phyloP scores from a whole-genome alignment of 2,888 invertebrate genomes.

The Dorcus parallelipipedus region DNA sequence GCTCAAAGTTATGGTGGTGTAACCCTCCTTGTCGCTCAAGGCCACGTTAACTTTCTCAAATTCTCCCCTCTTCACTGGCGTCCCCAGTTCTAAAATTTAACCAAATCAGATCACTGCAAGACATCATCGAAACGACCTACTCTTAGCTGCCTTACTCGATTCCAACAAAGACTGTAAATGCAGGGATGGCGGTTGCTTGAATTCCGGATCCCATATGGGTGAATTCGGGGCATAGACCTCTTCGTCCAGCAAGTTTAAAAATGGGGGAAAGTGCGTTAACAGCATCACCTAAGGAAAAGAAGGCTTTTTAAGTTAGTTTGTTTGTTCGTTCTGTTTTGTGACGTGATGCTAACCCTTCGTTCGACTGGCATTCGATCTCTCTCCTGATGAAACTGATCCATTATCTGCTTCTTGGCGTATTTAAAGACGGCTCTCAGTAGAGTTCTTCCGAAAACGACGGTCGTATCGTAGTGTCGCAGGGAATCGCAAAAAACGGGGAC shows the following conservation, averaged over 20 bases:
- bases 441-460: conserved; percentile 86
- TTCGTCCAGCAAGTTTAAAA: conserved; percentile 81
- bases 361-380: conserved; percentile 87
- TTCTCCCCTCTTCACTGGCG: conserved; percentile 53
- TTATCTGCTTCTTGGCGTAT: conserved; percentile 75
- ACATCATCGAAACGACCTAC: conserved; percentile 22
- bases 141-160: conserved; percentile 47
- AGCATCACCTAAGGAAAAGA: conserved; percentile 59
- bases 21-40: conserved; percentile 64
- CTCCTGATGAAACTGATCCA: conserved; percentile 88
- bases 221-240: conserved; percentile 84
- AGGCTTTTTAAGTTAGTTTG: background rate
- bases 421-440: conserved; percentile 80
- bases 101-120: background rate
- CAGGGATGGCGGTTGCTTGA: conserved; percentile 68
- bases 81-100: conserved; percentile 20
- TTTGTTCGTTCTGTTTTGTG: background rate
- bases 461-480: conserved; percentile 84
- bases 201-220: conserved; percentile 92
- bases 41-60: conserved; percentile 60
- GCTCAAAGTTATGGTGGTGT: conserved; percentile 64
- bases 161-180: conserved; percentile 64
- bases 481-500: conserved; percentile 95
- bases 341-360: conserved; percentile 55
- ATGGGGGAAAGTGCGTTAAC: conserved; percentile 87